Evolutionary conservation across 2,797 vertebrate species (phyloP), one percentile per base, ranked within the genome.

Genomic region (Sebastolobus altivelis): DNA sequence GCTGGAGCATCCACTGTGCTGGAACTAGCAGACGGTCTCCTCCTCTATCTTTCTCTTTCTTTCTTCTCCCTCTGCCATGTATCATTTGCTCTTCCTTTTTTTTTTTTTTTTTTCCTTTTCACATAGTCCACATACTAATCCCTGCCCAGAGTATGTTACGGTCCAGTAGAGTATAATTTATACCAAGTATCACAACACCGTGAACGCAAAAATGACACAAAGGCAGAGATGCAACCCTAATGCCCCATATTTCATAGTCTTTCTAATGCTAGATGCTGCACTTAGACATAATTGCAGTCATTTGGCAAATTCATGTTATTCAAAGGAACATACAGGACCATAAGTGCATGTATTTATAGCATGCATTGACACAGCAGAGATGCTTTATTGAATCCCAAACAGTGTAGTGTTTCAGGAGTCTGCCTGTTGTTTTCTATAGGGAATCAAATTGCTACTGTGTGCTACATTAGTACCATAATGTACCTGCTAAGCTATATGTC

Each of bases 21-120:
- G 71, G 75, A 90, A 80, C 72, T 25, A 77, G 85, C 70, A 65
- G 69, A 71, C 56, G 60, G 43, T 75, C 80, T 84, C 68, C 63
- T 73, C 63, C 58, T 83, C 61, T 80, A 55, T 58, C 67, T 65
- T n/a, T 61, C 69, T 54, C 67, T 66, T 74, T 40, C 72, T 65
- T 68, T 76, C 68, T 83, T 77, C 69, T 75, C 46, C 68, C 71
- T 43, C 54, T 58, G 62, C 76, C 67, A 54, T 82, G 60, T 79
- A 60, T 77, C 61, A 74, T 66, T 80, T 14, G 6, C 65, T 75
- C 2, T 65, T 8, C 27, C 9, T 43, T n/a, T 4, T 33, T 68
- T 54, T 60, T 5, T 29, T 25, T 25, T 25, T 25, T 25, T 25
- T 25, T 43, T 61, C 3, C 31, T 61, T 79, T 75, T 67, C 56